Percentiles rank a stretch among this genome's conserved stretches.
phyloP scores from a whole-genome alignment of 2,113 vertebrate genomes.

The Seriola dumerili region DNA sequence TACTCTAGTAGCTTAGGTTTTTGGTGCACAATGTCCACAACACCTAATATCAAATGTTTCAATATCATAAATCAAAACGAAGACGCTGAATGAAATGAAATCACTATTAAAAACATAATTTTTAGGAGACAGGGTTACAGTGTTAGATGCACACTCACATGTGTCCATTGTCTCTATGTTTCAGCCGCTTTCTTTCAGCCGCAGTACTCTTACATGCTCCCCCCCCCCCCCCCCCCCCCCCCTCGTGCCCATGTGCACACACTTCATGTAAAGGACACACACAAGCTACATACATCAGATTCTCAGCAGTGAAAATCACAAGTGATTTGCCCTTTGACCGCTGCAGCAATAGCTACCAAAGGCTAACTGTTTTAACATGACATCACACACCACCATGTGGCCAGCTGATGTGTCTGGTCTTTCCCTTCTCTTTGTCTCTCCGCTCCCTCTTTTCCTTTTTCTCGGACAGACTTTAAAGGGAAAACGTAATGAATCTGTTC shows the following conservation, averaged over 20 bases:
- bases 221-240: background rate
- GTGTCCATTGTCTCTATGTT: background rate
- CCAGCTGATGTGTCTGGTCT: slow-evolving; percentile 4
- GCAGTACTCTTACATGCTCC: background rate
- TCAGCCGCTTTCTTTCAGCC: background rate
- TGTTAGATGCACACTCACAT: background rate
- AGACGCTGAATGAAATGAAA: background rate
- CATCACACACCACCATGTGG: slow-evolving; percentile 43
- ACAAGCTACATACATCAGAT: slow-evolving; percentile 45
- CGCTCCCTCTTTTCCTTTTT: background rate
- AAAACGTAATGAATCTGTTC: background rate
- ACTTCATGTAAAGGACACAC: background rate
- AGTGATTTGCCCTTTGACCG: slow-evolving; percentile 73
- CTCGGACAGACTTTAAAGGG: background rate
- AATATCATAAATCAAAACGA: background rate
- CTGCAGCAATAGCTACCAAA: slow-evolving; percentile 65
- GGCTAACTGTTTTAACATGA: slow-evolving; percentile 69
- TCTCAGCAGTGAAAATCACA: slow-evolving; percentile 71
- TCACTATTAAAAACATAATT: background rate
- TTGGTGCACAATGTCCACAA: too few species aligned
- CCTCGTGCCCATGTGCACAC: slow-evolving; percentile 2
- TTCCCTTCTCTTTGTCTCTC: background rate
- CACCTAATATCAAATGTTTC: too few species aligned
- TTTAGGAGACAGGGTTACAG: background rate
- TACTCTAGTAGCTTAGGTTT: too few species aligned